A percentile compares a stretch with the other conserved stretches of the same genome.
Conservation (phyloP, 1,140 invertebrate species). For the Neotoxoptera formosana region DNA sequence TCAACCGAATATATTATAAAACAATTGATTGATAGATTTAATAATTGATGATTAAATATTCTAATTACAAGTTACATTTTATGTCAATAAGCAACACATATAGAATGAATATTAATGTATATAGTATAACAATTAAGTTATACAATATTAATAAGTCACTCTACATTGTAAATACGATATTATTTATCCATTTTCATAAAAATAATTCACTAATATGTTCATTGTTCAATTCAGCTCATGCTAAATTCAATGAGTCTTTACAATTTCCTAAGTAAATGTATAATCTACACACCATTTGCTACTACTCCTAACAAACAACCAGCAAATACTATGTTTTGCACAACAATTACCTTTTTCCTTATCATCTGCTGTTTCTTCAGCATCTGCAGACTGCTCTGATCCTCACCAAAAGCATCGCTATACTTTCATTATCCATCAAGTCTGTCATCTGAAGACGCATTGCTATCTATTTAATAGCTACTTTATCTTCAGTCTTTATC, state of each 20-base stretch:
- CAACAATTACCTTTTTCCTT: conserved; percentile 58
- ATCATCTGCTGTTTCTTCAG: conserved; percentile 61
- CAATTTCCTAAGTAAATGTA: neutral
- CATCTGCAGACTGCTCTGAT: conserved; percentile 62
- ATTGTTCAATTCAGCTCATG: neutral
- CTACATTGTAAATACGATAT: too few relatives aligned
- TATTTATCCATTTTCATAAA: neutral
- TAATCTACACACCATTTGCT: neutral
- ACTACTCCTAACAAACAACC: too few relatives aligned
- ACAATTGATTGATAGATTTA: too few relatives aligned
- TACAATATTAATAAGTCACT: too few relatives aligned
- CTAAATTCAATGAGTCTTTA: neutral
- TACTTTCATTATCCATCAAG: conserved; percentile 26
- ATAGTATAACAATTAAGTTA: too few relatives aligned
- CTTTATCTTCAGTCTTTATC: conserved; percentile 44
- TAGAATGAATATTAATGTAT: too few relatives aligned
- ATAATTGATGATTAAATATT: too few relatives aligned
- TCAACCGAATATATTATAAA: too few relatives aligned
- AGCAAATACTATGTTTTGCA: neutral
- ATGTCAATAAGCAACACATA: too few relatives aligned
- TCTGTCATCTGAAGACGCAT: conserved; percentile 50
- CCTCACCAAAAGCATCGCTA: conserved; percentile 41
- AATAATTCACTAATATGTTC: neutral
- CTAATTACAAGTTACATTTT: too few relatives aligned
- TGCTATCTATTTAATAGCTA: conserved; percentile 47